Percentiles rank a stretch among this genome's conserved stretches.
Evolutionary conservation across 2,113 vertebrate genomes (phyloP).

Genomic region (Hiodon alosoides): DNA sequence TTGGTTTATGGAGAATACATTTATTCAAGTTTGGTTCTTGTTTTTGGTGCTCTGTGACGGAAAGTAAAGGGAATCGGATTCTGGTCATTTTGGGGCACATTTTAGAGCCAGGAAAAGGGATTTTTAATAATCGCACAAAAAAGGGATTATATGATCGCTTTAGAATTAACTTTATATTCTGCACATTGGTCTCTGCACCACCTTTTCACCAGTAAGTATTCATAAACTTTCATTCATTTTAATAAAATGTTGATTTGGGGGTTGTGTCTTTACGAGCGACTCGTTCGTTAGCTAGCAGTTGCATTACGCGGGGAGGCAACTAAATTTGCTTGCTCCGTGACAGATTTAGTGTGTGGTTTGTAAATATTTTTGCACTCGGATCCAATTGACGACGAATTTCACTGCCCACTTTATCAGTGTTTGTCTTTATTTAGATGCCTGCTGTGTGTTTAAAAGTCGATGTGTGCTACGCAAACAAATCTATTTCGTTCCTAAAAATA

Average conservation of each 20-base stretch:
- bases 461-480: background rate
- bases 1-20: background rate
- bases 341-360: conserved; percentile 10
- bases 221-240: conserved; percentile 13
- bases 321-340: background rate
- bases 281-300: background rate
- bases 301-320: background rate
- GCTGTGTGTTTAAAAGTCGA: background rate
- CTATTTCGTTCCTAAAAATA: background rate
- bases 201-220: conserved; percentile 11
- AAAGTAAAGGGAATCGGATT: conserved; percentile 13
- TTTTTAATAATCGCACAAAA: conserved; percentile 15
- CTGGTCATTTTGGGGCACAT: background rate
- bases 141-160: background rate
- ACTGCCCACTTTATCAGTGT: background rate
- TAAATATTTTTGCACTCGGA: background rate
- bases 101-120: conserved; percentile 22
- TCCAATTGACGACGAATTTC: background rate
- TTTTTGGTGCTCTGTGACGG: conserved; percentile 27
- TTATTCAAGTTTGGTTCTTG: conserved; percentile 13
- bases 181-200: background rate
- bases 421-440: background rate
- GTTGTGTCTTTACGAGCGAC: background rate
- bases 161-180: background rate
- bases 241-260: background rate